Base-by-base conservation (phyloP, 2,888 invertebrate species). In the Cylloceria caligata region DNA sequence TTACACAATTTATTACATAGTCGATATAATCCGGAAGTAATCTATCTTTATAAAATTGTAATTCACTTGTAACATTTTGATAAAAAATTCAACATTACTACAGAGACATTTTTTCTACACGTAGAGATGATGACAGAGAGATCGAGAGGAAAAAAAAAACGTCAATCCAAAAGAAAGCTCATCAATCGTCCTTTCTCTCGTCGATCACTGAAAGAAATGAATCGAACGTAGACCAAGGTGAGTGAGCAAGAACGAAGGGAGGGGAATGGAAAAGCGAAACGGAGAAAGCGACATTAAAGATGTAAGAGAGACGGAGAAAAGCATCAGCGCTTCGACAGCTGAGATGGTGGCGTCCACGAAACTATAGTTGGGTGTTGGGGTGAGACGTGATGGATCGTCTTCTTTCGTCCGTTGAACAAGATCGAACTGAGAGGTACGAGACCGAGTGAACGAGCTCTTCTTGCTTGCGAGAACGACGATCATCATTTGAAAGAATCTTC, bases 101-200 rank as follows among this genome's bases (percentile, higher is more conserved):
- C 13, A 30, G 16, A 57, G 30, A 5, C 57, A 57, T 57, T 57
- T 57, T 57, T n/a, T n/a, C 24, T 2, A 3, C n/a, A 11, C 24
- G 21, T 52, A 24, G 24, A 24, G 24, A n/a, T 30, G 57, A 57
- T 30, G 57, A 62, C 34, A 13, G 19, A n/a, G 19, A n/a, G 49
- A 64, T 36, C 27, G 47, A 72, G 24, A 27, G n/a, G n/a, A n/a
- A n/a, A 42, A 45, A 19, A 21, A 62, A 62, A 62, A 2, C 39
- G 45, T 34, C 24, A 71, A 65, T 39, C 65, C 42, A 19, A 49
- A 81, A 68, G 80, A 81, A 84, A 83, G 77, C 80, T 85, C 83
- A 84, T 84, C 85, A 83, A 85, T 85, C 84, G 80, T 85, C 69
- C 72, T 71, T 83, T 81, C 80, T 75, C 79, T 5, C 69, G 74